These are phyloP conservation scores for Tragelaphus imberbis DNA, from an alignment of 2,113 vertebrate species.

Conservation along the genomic window DNA sequence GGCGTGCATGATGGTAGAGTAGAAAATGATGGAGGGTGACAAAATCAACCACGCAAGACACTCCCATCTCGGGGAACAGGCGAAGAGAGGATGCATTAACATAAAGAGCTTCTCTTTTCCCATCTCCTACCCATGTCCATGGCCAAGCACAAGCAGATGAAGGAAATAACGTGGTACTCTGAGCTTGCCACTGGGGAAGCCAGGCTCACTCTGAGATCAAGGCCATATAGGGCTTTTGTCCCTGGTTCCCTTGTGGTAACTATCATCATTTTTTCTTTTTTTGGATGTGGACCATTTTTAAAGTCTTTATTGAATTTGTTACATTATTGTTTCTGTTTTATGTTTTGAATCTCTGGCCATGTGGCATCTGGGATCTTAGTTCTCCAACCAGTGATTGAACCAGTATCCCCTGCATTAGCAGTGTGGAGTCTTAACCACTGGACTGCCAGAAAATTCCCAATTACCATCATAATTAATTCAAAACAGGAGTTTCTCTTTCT, in stretches of 20 bases:
- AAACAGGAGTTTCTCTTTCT: background rate
- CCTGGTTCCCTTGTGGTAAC: background rate
- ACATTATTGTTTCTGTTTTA: background rate
- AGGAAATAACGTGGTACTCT: rapidly evolving
- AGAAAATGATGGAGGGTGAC: background rate
- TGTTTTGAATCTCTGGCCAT: background rate
- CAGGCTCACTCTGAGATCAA: background rate
- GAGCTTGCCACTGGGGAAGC: background rate
- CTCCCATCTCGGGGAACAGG: background rate
- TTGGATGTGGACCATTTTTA: background rate
- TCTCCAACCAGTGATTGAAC: background rate
- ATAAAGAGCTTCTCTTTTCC: background rate
- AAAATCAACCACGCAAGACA: background rate
- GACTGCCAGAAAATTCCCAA: background rate
- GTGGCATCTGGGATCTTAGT: background rate
- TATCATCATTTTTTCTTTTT: background rate
- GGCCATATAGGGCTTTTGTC: rapidly evolving
- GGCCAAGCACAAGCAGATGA: background rate
- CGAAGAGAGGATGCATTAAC: background rate
- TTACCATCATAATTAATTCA: background rate
- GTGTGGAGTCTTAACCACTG: background rate
- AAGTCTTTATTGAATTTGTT: background rate
- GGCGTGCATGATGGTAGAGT: rapidly evolving
- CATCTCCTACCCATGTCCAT: background rate
- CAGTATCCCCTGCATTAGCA: background rate